A percentile compares a stretch with the other conserved stretches of the same genome.
Conservation (phyloP, 2,113 vertebrate species). For the Nesogale talazaci region DNA sequence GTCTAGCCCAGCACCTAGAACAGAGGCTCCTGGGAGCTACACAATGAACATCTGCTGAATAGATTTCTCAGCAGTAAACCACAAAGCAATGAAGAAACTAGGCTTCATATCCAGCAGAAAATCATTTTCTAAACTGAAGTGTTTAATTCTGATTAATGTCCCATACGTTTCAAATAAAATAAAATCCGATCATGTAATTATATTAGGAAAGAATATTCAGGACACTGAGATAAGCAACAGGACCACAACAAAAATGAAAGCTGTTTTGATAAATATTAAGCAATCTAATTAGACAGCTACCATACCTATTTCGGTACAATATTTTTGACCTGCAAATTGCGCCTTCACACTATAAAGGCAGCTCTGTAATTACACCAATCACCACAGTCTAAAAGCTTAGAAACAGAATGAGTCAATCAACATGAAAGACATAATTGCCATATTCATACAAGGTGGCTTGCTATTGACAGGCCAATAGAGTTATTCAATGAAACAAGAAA, state of each 20-base stretch:
- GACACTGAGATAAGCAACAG: constrained; percentile 47
- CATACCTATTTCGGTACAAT: constrained; percentile 62
- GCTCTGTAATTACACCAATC: constrained; percentile 74
- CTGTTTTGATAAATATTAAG: constrained; percentile 74
- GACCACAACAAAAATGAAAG: constrained; percentile 63
- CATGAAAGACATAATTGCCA: constrained; percentile 74
- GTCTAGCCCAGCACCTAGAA: neutral
- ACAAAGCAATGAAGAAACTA: constrained; percentile 11
- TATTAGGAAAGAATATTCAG: constrained; percentile 66
- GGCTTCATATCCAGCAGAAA: neutral
- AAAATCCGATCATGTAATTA: constrained; percentile 71
- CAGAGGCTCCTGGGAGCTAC: neutral
- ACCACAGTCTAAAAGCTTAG: constrained; percentile 74
- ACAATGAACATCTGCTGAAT: neutral
- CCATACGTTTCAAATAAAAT: constrained; percentile 66
- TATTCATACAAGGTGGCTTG: constrained; percentile 57
- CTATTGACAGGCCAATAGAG: constrained; percentile 62
- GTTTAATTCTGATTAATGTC: constrained; percentile 70
- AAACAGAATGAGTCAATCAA: constrained; percentile 71
- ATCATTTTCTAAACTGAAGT: constrained; percentile 53
- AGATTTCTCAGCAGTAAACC: neutral
- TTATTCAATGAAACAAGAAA: neutral
- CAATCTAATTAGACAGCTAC: constrained; percentile 71
- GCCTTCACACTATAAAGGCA: constrained; percentile 63
- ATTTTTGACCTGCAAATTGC: constrained; percentile 77